Percentiles rank a stretch among this genome's conserved stretches.
These are phyloP conservation scores for Numenius arquata DNA, from an alignment of 2,113 vertebrate species.

Conservation along the genomic window DNA sequence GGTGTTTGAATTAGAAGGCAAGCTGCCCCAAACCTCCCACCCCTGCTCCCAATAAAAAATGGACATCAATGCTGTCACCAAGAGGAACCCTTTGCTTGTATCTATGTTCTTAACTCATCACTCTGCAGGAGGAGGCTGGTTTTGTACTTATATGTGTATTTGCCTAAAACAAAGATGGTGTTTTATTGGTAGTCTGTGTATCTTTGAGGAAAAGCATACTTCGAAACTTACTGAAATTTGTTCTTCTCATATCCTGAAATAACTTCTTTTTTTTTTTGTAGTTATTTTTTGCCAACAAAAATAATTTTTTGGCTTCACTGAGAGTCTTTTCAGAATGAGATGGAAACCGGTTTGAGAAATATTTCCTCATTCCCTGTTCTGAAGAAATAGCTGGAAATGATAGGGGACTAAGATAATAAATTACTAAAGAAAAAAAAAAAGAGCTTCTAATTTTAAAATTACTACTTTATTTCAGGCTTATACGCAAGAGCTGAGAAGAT, in stretches of 20 bases:
- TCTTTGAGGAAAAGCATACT: not conserved
- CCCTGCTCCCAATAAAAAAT: not conserved
- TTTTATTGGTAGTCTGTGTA: not conserved
- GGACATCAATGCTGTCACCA: not conserved
- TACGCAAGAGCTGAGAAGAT: not conserved
- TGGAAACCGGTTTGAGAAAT: not conserved
- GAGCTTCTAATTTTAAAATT: not conserved
- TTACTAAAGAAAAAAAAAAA: not conserved
- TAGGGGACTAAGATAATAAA: not conserved
- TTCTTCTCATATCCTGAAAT: not conserved
- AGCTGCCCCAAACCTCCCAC: not conserved
- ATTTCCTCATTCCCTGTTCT: not conserved
- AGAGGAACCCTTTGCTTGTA: not conserved
- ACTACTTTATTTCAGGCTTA: not conserved
- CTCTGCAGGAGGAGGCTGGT: not conserved
- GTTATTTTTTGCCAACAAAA: not conserved
- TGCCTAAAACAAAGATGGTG: not conserved
- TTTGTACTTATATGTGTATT: not conserved
- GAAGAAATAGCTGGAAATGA: not conserved
- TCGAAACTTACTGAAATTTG: not conserved
- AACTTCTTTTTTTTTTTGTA: not conserved
- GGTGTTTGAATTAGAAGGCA: not conserved
- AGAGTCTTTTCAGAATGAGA: not conserved
- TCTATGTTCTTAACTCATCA: not conserved
- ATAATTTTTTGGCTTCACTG: not conserved